Percentiles rank a stretch among this genome's conserved stretches.
These are phyloP conservation scores for Raillietiella orientalis DNA, from an alignment of 2,888 invertebrate genomes.

Conservation along the genomic window DNA sequence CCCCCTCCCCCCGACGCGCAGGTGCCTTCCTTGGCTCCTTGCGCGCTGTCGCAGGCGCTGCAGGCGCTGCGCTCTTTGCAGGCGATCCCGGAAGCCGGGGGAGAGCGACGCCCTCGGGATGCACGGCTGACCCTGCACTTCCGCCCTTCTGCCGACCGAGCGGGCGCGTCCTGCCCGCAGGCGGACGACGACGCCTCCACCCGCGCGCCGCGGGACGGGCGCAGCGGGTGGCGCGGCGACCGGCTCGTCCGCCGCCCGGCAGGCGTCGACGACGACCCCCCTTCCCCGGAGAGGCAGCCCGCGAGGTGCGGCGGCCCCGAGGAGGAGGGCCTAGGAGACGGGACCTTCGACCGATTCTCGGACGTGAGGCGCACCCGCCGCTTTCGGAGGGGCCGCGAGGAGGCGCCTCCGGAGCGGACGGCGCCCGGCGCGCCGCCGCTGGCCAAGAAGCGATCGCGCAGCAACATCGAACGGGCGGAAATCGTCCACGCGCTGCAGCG, in stretches of 20 bases:
- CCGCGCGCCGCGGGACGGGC: too few species aligned
- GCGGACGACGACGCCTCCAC: too few species aligned
- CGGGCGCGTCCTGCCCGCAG: too few species aligned
- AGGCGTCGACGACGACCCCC: too few species aligned
- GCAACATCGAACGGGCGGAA: slow-evolving; percentile 2
- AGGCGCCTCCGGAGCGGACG: slow-evolving; percentile 2
- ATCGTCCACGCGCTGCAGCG: background rate
- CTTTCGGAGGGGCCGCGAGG: slow-evolving; percentile 24
- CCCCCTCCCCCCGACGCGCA: background rate
- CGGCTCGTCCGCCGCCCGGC: too few species aligned
- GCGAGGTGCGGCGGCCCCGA: slow-evolving; percentile 4
- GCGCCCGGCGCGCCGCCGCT: slow-evolving; percentile 2
- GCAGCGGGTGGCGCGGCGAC: too few species aligned
- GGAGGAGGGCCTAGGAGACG: slow-evolving; percentile 18
- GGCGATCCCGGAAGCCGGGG: slow-evolving; percentile 34
- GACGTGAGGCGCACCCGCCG: slow-evolving; percentile 44
- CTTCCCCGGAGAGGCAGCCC: too few species aligned
- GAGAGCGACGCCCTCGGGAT: too few species aligned
- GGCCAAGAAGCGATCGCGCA: slow-evolving; percentile 2
- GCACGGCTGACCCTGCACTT: too few species aligned
- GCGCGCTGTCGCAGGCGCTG: background rate
- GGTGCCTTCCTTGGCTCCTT: background rate
- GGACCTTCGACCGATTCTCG: slow-evolving; percentile 54
- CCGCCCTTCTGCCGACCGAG: too few species aligned
- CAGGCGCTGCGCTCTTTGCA: slow-evolving; percentile 37